Base-by-base conservation (phyloP, 2,888 invertebrate species). In the Lasioglossum pauxillum region DNA sequence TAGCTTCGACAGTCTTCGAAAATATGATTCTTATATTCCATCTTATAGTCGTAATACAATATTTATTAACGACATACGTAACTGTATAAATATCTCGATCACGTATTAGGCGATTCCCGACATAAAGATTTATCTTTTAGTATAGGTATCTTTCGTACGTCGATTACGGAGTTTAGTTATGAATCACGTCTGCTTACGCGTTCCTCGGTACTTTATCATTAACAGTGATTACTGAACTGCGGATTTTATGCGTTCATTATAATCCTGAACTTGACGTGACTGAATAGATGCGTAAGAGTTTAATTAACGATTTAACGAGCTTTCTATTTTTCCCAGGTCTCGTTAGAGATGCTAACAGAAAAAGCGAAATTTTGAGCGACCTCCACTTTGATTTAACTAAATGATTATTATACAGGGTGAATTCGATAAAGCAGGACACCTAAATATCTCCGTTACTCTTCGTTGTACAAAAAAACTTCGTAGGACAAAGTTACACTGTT, bases 181-280 rank as follows among this genome's bases (percentile, higher is more conserved):
- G 23, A 46, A 31, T 76, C 76, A 76, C 76, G 76, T 64, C 14
- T 76, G 64, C 46, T 23, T 31, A 31, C 5, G 12, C 44, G 23
- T 64, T 46, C 27, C 31, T 19, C 19, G 19, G 5, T 19, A 44
- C 12, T 19, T 23, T 64, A 64, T 76, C 46, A 0, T 41, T 76
- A 41, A 75, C 27, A 14, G 19, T 8, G 44, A 27, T 72, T 72
- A 27, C 8, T 5, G 2, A 27, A 64, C 64, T 64, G 31, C 31
- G 2, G 14, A 7, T 31, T 31, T 64, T 14, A 16, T 16, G 31
- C 64, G 31, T 27, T 31, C 27, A 5, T 60, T 27, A 31, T 31
- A 27, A 16, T 31, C 12, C 12, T 4, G 57, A 57, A n/a, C 4
- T 35, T 35, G 35, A 35, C 35, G 35, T 5, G 4, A n/a, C n/a